A percentile compares a stretch with the other conserved stretches of the same genome.
Conservation (phyloP, 1,140 invertebrate species). For the Trichogramma pretiosum region DNA sequence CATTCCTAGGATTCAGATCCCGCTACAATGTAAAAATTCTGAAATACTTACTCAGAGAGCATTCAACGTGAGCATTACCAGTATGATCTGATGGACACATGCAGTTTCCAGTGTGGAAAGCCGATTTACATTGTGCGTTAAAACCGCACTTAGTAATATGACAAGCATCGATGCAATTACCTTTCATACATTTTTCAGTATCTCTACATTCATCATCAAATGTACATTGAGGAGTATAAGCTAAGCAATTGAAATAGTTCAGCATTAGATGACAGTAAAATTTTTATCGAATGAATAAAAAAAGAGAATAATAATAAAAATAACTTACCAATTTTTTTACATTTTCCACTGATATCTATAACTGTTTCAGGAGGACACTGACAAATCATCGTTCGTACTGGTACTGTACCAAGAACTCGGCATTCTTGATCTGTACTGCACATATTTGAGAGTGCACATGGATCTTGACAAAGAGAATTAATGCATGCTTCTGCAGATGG, state of each 20-base stretch:
- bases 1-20: background rate
- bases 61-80: conserved; percentile 77
- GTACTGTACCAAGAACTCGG: conserved; percentile 65
- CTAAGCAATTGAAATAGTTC: background rate
- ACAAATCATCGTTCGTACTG: conserved; percentile 71
- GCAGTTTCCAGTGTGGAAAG: conserved; percentile 67
- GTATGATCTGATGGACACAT: conserved; percentile 67
- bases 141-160: conserved; percentile 67
- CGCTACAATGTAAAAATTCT: background rate
- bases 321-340: conserved; percentile 49
- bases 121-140: conserved; percentile 73
- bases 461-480: conserved; percentile 65
- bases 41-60: conserved; percentile 50
- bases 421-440: conserved; percentile 70
- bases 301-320: background rate
- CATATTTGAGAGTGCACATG: conserved; percentile 59
- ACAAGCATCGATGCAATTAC: conserved; percentile 73
- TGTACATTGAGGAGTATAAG: conserved; percentile 47
- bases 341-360: conserved; percentile 53
- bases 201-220: conserved; percentile 64
- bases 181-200: conserved; percentile 62
- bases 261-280: background rate
- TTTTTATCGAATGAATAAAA: background rate
- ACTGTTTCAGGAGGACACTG: conserved; percentile 68
- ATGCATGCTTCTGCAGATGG: conserved; percentile 64